These are phyloP conservation scores for Lacerta bilineata DNA, from an alignment of 2,797 vertebrate species.

Conservation along the genomic window DNA sequence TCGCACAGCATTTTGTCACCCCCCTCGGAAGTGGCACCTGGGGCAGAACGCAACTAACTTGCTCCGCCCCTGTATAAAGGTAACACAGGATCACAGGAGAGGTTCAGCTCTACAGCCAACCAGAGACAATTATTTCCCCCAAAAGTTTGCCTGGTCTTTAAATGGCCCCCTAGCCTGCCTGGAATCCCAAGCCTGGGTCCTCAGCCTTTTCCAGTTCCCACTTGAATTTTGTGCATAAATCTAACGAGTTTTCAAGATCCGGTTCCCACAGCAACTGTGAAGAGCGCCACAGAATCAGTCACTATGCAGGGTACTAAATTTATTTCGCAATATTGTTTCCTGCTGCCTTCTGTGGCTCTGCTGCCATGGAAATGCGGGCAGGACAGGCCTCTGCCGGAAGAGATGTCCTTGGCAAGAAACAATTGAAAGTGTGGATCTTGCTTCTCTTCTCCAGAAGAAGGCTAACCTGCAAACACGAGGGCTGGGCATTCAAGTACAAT, in stretches of 20 bases:
- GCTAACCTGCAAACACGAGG: background rate
- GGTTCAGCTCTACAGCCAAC: background rate
- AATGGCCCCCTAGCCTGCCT: too few species aligned
- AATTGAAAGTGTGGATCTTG: background rate
- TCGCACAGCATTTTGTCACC: too few species aligned
- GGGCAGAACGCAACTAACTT: too few species aligned
- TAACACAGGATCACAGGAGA: background rate
- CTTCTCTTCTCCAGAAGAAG: background rate
- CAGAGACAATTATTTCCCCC: background rate
- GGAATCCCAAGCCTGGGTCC: background rate
- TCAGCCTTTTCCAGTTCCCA: background rate
- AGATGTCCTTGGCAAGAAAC: background rate
- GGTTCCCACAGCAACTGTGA: constrained; percentile 34
- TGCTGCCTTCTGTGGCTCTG: background rate
- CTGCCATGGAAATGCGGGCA: constrained; percentile 21
- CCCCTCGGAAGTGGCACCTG: too few species aligned
- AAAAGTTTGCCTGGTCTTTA: background rate
- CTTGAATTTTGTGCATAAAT: constrained; percentile 1
- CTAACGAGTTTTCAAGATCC: background rate
- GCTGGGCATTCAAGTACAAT: background rate
- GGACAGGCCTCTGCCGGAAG: background rate
- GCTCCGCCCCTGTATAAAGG: too few species aligned
- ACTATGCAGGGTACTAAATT: constrained; percentile 29
- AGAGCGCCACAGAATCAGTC: constrained; percentile 9
- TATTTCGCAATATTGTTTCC: constrained; percentile 27